phyloP scores from a whole-genome alignment of 2,888 invertebrate genomes.

The Ochropleura leucogaster region DNA sequence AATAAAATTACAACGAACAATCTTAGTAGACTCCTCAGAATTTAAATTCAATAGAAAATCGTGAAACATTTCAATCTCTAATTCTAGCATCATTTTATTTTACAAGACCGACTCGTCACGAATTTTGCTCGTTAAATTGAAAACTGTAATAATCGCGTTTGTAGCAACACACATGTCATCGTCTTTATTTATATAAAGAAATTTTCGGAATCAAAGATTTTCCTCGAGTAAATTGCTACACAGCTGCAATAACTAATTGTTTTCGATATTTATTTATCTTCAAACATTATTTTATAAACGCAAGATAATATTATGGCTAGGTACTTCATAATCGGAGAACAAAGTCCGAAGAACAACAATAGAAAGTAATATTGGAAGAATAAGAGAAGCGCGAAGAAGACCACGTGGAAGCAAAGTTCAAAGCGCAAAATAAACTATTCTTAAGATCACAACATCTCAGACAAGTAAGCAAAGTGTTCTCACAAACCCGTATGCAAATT shows the following conservation, averaged over 20 bases:
- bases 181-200: conserved; percentile 7
- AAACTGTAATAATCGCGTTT: conserved; percentile 7
- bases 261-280: conserved; percentile 29
- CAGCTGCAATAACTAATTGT: conserved; percentile 26
- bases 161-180: conserved; percentile 19
- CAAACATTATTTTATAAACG: neutral
- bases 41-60: neutral
- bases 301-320: neutral
- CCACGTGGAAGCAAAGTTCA: conserved; percentile 3
- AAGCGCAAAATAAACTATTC: conserved; percentile 8
- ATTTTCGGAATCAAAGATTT: conserved; percentile 19
- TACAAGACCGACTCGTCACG: conserved; percentile 3
- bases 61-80: neutral
- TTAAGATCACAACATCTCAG: conserved; percentile 11
- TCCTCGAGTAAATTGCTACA: conserved; percentile 19
- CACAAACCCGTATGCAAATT: conserved; percentile 56
- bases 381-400: neutral
- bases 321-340: conserved; percentile 3
- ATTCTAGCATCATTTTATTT: neutral
- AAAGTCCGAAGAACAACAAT: neutral
- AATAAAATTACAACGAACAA: neutral
- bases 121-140: conserved; percentile 9
- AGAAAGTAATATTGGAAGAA: neutral
- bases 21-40: neutral
- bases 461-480: conserved; percentile 28